phyloP scores from a whole-genome alignment of 1,140 invertebrate genomes.

The Schlechtendalia chinensis region DNA sequence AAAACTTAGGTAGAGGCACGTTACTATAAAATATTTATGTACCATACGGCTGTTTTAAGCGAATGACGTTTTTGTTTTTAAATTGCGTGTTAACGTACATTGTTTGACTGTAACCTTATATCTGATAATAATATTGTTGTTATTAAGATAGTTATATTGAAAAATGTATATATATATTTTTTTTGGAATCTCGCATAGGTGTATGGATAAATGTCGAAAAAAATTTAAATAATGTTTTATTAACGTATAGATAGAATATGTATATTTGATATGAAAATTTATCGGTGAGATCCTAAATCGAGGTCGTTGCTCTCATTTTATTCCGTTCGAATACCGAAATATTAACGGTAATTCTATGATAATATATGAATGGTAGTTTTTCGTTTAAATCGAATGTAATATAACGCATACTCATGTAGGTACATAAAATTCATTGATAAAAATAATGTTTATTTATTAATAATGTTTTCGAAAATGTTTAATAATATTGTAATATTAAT shows the following conservation, averaged over 20 bases:
- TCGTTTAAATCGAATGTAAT: neutral
- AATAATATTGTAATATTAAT: neutral
- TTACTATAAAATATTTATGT: too few species aligned
- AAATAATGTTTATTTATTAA: too few species aligned
- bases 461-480: too few species aligned
- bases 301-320: conserved; percentile 22
- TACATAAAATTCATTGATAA: neutral
- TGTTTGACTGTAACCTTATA: neutral
- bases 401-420: neutral
- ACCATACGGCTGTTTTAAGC: neutral
- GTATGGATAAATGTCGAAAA: neutral
- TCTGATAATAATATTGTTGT: too few species aligned
- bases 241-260: too few species aligned
- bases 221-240: neutral
- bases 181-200: neutral
- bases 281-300: neutral
- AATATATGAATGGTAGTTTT: conserved; percentile 12
- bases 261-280: conserved; percentile 8
- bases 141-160: neutral
- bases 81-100: neutral
- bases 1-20: too few species aligned
- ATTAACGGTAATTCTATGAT: conserved; percentile 11
- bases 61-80: neutral
- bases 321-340: neutral
- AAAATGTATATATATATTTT: neutral